A percentile compares a stretch with the other conserved stretches of the same genome.
Evolutionary conservation across 1,140 invertebrate species (phyloP).

Genomic region (Bombus waltoni): DNA sequence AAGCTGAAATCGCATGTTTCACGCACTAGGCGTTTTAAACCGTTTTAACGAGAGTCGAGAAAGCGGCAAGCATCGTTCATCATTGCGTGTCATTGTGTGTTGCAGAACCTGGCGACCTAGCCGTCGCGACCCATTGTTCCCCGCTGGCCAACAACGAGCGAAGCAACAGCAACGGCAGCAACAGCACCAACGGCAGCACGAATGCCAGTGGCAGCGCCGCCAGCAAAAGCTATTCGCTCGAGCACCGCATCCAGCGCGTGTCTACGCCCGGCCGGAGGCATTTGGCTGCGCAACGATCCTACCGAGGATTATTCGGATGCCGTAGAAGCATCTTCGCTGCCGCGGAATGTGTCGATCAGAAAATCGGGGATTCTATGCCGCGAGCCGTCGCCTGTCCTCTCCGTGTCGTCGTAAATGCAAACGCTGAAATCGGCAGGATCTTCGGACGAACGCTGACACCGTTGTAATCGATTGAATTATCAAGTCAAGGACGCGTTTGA

Average conservation of each 20-base stretch:
- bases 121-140: slow-evolving; percentile 68
- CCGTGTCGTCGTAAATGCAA: slow-evolving; percentile 4
- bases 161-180: slow-evolving; percentile 42
- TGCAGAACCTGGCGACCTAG: slow-evolving; percentile 81
- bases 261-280: slow-evolving; percentile 47
- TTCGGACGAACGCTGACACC: background rate
- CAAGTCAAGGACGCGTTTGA: background rate
- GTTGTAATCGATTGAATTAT: background rate
- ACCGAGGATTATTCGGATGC: slow-evolving; percentile 56
- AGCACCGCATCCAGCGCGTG: slow-evolving; percentile 51
- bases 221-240: slow-evolving; percentile 55
- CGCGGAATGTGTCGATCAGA: slow-evolving; percentile 47
- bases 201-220: slow-evolving; percentile 45
- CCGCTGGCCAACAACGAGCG: slow-evolving; percentile 55
- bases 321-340: slow-evolving; percentile 41
- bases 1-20: slow-evolving; percentile 39
- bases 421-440: background rate
- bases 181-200: slow-evolving; percentile 26
- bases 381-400: background rate
- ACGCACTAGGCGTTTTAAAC: slow-evolving; percentile 52
- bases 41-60: slow-evolving; percentile 47
- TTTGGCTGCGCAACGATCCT: slow-evolving; percentile 52
- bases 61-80: slow-evolving; percentile 49
- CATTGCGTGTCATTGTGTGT: slow-evolving; percentile 70
- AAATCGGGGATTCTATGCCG: slow-evolving; percentile 24